Percentiles rank a stretch among this genome's conserved stretches.
These are phyloP conservation scores for Gastrophryne carolinensis DNA, from an alignment of 2,797 vertebrate species.

Conservation along the genomic window DNA sequence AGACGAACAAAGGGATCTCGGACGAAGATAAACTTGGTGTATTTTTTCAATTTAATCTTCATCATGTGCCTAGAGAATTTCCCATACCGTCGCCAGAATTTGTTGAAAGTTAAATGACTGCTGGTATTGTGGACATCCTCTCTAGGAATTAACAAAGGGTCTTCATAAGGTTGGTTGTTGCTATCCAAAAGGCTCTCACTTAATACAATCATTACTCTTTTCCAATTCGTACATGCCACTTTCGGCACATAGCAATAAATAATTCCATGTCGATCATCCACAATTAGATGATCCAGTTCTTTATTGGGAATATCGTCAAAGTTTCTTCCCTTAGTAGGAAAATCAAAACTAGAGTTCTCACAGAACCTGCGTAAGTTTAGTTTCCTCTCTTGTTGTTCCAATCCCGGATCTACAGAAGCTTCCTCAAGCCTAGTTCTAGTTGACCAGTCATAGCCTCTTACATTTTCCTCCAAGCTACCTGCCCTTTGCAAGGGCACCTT, in stretches of 20 bases:
- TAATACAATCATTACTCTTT: slow-evolving; percentile 94
- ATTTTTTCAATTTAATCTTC: slow-evolving; percentile 94
- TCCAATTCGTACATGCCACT: slow-evolving; percentile 98
- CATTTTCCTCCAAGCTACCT: slow-evolving; percentile 67
- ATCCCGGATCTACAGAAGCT: slow-evolving; percentile 68
- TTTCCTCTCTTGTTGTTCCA: slow-evolving; percentile 77
- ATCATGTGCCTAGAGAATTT: slow-evolving; percentile 91
- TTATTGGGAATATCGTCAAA: slow-evolving; percentile 97
- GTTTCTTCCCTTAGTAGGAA: slow-evolving; percentile 88
- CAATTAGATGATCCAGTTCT: slow-evolving; percentile 92
- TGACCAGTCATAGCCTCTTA: slow-evolving; percentile 88
- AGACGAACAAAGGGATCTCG: slow-evolving; percentile 95
- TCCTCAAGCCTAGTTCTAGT: slow-evolving; percentile 52
- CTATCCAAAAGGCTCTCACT: slow-evolving; percentile 83
- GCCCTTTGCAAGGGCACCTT: slow-evolving; percentile 67
- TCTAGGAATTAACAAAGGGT: slow-evolving; percentile 84
- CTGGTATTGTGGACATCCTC: slow-evolving; percentile 88
- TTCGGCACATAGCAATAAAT: slow-evolving; percentile 99
- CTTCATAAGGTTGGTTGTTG: slow-evolving; percentile 80
- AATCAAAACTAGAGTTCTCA: slow-evolving; percentile 77
- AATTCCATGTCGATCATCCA: slow-evolving; percentile 91
- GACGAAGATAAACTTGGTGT: slow-evolving; percentile 96
- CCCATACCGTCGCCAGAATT: slow-evolving; percentile 95
- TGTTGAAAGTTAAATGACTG: slow-evolving; percentile 93
- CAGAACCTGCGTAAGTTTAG: slow-evolving; percentile 79